Conservation (phyloP, 2,888 invertebrate species). For the Tridacna gigas region DNA sequence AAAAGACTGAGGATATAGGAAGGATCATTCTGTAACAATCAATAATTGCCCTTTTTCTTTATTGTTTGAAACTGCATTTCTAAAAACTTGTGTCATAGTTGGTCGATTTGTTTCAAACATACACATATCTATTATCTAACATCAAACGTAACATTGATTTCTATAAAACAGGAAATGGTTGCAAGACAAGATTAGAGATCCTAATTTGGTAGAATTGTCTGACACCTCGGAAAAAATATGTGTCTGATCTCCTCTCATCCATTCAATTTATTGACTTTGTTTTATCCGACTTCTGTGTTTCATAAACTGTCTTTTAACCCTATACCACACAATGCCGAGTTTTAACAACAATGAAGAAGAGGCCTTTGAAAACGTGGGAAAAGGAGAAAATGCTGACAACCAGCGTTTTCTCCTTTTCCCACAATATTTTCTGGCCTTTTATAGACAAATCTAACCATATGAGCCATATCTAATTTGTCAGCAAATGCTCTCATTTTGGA, state of each 20-base stretch:
- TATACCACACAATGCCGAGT: not conserved
- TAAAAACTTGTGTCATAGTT: too few relatives aligned
- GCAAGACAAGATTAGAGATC: not conserved
- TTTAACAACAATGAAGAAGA: not conserved
- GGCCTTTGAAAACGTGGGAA: not conserved
- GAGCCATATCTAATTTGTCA: too few relatives aligned
- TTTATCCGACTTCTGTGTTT: not conserved
- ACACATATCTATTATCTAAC: too few relatives aligned
- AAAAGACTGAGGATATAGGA: too few relatives aligned
- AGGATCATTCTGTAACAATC: too few relatives aligned
- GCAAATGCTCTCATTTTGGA: too few relatives aligned
- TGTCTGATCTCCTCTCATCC: slow-evolving; percentile 5
- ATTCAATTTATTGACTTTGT: not conserved
- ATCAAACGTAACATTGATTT: slow-evolving; percentile 1
- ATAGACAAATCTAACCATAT: too few relatives aligned
- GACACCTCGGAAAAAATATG: slow-evolving; percentile 6
- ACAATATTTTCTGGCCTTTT: not conserved
- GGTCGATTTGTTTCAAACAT: too few relatives aligned
- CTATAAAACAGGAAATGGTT: not conserved
- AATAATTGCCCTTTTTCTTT: too few relatives aligned
- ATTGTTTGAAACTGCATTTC: too few relatives aligned
- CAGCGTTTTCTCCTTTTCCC: not conserved
- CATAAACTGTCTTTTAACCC: not conserved
- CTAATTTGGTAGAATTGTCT: slow-evolving; percentile 6
- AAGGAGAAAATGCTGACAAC: not conserved